Percentiles rank a stretch among this genome's conserved stretches.
phyloP scores from a whole-genome alignment of 2,113 vertebrate species.

The Hyperoodon ampullatus region DNA sequence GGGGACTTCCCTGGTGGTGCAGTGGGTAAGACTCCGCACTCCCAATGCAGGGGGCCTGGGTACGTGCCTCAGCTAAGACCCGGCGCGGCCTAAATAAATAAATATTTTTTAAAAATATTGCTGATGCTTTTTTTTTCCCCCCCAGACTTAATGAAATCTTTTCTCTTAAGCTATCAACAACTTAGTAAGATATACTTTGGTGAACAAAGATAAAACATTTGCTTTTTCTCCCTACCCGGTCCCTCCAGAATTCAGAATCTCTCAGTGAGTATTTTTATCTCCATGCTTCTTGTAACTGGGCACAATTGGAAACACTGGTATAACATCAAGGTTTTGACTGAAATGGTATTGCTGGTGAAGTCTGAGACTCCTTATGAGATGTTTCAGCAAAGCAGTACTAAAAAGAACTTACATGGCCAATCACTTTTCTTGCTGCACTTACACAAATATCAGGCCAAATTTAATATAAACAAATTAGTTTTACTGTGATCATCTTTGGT shows the following conservation, averaged over 20 bases:
- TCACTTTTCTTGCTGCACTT: not conserved
- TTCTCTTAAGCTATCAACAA: not conserved
- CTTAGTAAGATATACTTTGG: not conserved
- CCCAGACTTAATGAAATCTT: not conserved
- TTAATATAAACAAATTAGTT: not conserved
- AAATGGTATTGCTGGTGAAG: not conserved
- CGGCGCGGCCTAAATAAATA: too few species aligned
- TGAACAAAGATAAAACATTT: not conserved
- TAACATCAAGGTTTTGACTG: not conserved
- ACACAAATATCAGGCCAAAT: not conserved
- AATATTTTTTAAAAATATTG: fast-evolving
- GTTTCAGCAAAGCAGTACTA: not conserved
- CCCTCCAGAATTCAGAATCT: not conserved
- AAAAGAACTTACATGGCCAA: not conserved
- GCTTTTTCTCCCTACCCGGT: not conserved
- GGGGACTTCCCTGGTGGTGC: too few species aligned
- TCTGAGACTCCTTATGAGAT: not conserved
- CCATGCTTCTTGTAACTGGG: not conserved
- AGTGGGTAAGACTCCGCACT: too few species aligned
- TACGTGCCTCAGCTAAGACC: too few species aligned
- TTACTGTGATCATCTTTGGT: not conserved
- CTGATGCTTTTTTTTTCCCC: not conserved
- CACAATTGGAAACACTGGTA: not conserved
- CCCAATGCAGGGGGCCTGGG: too few species aligned
- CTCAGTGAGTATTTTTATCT: not conserved